Percentiles rank a stretch among this genome's conserved stretches.
phyloP scores from a whole-genome alignment of 2,113 vertebrate species.

The Gasterosteus aculeatus region DNA sequence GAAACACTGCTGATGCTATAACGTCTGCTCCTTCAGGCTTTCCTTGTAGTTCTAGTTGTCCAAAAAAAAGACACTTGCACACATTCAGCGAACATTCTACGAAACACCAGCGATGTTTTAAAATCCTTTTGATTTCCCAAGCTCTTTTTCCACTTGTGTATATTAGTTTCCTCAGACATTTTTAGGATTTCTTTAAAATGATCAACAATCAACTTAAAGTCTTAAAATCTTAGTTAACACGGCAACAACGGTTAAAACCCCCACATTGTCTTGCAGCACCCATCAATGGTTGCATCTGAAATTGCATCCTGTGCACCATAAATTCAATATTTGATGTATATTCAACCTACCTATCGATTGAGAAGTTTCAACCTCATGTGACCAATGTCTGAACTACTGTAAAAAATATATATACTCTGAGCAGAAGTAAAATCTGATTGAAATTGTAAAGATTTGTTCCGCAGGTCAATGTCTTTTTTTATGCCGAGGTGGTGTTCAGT shows the following conservation, averaged over 20 bases:
- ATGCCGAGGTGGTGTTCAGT: background rate
- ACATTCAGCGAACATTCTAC: background rate
- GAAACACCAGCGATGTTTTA: background rate
- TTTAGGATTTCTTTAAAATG: conserved; percentile 25
- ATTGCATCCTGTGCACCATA: background rate
- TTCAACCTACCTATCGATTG: background rate
- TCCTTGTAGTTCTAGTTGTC: background rate
- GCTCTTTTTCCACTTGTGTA: background rate
- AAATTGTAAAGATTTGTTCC: too few species aligned
- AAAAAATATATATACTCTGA: background rate
- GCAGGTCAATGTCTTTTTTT: background rate
- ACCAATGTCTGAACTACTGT: background rate
- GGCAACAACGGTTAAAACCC: conserved; percentile 3
- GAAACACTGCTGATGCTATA: too few species aligned
- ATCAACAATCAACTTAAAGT: background rate
- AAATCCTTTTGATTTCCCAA: background rate
- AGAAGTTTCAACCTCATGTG: background rate
- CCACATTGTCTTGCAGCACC: conserved; percentile 4
- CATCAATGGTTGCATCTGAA: conserved; percentile 16
- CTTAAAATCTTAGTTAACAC: conserved; percentile 4
- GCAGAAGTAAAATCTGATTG: too few species aligned
- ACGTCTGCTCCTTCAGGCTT: background rate
- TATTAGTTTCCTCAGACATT: conserved; percentile 13
- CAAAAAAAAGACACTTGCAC: background rate
- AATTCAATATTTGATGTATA: background rate